These are phyloP conservation scores for Aurelia coerulea DNA, from an alignment of 30 jellyfish, hydroid and myxozoan species.

Conservation along the genomic window DNA sequence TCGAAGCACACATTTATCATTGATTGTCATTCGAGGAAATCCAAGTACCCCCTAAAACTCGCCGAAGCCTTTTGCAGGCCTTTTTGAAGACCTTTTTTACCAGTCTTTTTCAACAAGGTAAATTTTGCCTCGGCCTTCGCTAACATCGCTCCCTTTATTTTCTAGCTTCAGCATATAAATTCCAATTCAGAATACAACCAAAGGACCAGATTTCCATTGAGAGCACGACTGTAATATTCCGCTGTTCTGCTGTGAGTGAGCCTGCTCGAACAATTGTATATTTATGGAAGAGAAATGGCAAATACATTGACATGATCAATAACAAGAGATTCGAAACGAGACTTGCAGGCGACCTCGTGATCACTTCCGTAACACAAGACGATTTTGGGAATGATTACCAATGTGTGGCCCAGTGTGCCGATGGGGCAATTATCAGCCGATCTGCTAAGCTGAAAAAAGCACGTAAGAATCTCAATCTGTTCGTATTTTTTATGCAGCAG, in stretches of 20 bases:
- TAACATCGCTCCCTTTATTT: too few relatives aligned
- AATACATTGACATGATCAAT: not conserved
- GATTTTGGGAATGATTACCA: slow-evolving; percentile 14
- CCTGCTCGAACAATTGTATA: not conserved
- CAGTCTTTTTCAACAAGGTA: too few relatives aligned
- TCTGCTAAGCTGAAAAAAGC: slow-evolving; percentile 53
- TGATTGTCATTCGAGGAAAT: too few relatives aligned
- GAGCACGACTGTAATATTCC: not conserved
- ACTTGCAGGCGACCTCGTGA: not conserved
- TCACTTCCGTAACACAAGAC: not conserved
- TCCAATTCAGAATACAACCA: slow-evolving; percentile 1
- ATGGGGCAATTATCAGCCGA: slow-evolving; percentile 55
- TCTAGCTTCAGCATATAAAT: too few relatives aligned
- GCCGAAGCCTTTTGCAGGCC: too few relatives aligned
- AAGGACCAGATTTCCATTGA: not conserved
- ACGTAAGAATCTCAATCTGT: slow-evolving; percentile 20
- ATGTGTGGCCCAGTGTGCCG: slow-evolving; percentile 55
- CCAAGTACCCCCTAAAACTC: too few relatives aligned
- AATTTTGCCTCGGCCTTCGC: too few relatives aligned
- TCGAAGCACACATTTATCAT: too few relatives aligned
- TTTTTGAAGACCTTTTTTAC: too few relatives aligned
- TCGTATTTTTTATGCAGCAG: too few relatives aligned
- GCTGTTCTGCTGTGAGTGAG: slow-evolving; percentile 1
- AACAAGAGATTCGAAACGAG: not conserved
- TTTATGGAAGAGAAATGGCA: slow-evolving; percentile 22